Evolutionary conservation across 2,113 vertebrate genomes (phyloP).

Genomic region (Montifringilla adamsi): DNA sequence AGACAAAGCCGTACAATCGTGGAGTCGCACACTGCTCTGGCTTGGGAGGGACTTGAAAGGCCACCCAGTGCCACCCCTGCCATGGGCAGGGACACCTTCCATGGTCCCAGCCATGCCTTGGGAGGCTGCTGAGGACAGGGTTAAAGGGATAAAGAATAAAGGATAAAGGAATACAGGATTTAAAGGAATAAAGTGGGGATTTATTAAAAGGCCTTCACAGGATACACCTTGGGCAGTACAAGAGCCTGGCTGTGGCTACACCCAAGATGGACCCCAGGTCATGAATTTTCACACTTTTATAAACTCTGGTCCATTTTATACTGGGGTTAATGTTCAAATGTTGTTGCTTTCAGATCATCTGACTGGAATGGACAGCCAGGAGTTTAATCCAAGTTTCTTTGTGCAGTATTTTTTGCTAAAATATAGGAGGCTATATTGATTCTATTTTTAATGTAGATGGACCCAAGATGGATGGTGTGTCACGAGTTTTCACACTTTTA

Average conservation of each 20-base stretch:
- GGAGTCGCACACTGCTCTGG: background rate
- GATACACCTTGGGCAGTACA: too few species aligned
- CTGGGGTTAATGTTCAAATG: background rate
- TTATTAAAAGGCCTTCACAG: background rate
- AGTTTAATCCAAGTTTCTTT: background rate
- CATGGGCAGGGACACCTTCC: background rate
- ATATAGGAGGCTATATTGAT: background rate
- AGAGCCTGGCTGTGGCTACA: background rate
- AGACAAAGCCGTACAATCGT: accelerated
- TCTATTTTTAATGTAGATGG: background rate
- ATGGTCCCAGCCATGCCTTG: accelerated
- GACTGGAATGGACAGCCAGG: background rate
- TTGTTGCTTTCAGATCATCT: background rate
- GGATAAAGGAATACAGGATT: too few species aligned
- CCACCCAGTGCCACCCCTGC: background rate
- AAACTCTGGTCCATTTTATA: background rate
- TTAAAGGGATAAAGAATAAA: background rate
- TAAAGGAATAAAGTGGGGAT: background rate
- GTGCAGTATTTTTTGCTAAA: background rate
- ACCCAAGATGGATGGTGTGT: accelerated
- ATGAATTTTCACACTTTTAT: accelerated
- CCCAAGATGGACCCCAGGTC: accelerated
- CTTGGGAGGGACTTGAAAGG: background rate
- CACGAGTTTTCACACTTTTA: accelerated
- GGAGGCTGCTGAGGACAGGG: background rate